These are phyloP conservation scores for Tetheella fluctuosa DNA, from an alignment of 2,888 invertebrate genomes.

Conservation along the genomic window DNA sequence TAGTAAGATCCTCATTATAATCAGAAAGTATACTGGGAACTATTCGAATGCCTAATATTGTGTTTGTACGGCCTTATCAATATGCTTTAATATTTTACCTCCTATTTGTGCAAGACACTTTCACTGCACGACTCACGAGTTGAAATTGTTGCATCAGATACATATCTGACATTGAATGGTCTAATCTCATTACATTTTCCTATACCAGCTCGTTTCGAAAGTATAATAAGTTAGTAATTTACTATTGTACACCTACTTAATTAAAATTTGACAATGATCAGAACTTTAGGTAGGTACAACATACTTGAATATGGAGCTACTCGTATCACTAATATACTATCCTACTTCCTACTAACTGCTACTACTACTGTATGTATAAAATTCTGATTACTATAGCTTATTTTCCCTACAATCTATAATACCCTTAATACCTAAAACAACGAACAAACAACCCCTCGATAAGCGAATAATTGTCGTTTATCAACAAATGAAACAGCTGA, in stretches of 20 bases:
- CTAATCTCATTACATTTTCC: slow-evolving; percentile 3
- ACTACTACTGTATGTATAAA: too few species aligned
- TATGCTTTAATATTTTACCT: neutral
- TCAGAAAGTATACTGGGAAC: neutral
- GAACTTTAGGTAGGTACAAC: too few species aligned
- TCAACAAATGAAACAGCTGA: slow-evolving; percentile 56
- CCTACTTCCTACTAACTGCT: too few species aligned
- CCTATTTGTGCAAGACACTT: slow-evolving; percentile 7
- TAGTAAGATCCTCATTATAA: neutral
- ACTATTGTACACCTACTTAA: neutral
- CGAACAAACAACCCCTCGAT: slow-evolving; percentile 26
- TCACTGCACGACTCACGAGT: slow-evolving; percentile 9
- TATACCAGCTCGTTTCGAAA: neutral
- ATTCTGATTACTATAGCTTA: neutral
- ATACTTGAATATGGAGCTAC: too few species aligned
- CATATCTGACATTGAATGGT: slow-evolving; percentile 6
- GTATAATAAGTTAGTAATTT: neutral
- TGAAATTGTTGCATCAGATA: slow-evolving; percentile 6
- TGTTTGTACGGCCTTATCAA: neutral
- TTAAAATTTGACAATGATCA: too few species aligned
- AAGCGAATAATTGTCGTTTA: slow-evolving; percentile 45
- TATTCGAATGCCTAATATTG: neutral
- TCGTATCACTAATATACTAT: too few species aligned
- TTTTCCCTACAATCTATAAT: neutral
- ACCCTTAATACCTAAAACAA: slow-evolving; percentile 10